phyloP scores from a whole-genome alignment of 1,140 invertebrate genomes.

The Cheumatopsyche charites region DNA sequence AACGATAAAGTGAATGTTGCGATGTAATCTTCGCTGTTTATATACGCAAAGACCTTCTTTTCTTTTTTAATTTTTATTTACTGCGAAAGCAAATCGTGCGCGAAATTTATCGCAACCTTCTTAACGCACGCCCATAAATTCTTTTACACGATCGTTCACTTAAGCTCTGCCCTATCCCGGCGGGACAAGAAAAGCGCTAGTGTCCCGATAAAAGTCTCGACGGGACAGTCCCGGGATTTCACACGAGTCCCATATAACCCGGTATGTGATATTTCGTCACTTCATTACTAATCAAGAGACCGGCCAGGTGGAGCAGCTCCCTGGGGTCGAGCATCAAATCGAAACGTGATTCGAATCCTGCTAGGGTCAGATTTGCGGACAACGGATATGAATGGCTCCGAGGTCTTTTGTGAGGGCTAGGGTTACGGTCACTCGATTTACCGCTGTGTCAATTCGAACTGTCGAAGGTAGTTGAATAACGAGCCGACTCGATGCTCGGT shows the following conservation, averaged over 20 bases:
- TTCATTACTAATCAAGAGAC: slow-evolving; percentile 27
- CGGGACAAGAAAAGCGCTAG: no score
- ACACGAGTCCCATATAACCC: not conserved
- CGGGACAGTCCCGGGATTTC: not conserved
- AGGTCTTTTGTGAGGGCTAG: no score
- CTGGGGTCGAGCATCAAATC: slow-evolving; percentile 8
- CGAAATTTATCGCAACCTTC: no score
- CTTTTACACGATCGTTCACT: no score
- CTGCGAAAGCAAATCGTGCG: no score
- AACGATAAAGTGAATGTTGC: no score
- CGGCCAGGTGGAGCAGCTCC: not conserved
- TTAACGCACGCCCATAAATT: no score
- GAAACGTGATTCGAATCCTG: slow-evolving; percentile 25
- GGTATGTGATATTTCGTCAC: slow-evolving; percentile 22
- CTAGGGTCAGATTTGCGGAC: slow-evolving; percentile 4
- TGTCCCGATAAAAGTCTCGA: not conserved
- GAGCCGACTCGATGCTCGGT: not conserved
- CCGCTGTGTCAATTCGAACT: not conserved
- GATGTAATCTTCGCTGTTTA: no score
- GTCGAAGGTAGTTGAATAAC: not conserved
- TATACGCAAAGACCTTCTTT: no score
- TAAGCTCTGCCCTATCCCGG: no score
- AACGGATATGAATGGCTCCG: slow-evolving; percentile 3
- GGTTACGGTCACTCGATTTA: no score
- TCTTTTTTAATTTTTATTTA: no score